Conservation (phyloP, 2,113 vertebrate species). For the Halichoeres trimaculatus region DNA sequence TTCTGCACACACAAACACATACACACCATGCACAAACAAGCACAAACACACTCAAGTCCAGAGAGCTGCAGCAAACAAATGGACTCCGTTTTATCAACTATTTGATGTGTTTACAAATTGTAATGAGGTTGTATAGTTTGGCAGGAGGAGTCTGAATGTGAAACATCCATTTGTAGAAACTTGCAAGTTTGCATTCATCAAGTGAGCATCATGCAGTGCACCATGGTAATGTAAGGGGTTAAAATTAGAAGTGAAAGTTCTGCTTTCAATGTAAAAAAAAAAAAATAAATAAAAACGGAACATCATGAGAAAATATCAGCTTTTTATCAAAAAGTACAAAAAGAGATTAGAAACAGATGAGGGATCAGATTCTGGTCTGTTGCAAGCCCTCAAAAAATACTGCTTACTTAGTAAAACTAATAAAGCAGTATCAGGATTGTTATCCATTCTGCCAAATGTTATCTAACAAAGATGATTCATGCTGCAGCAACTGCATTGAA, state of each 20-base stretch:
- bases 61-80: constrained; percentile 30
- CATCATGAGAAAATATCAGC: no score
- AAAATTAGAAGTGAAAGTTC: no score
- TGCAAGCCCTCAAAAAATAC: background rate
- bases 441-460: background rate
- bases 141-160: background rate
- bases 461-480: background rate
- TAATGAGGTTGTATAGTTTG: background rate
- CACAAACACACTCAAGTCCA: background rate
- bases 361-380: background rate
- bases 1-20: constrained; percentile 5
- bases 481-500: background rate
- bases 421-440: background rate
- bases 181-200: no score
- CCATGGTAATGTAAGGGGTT: no score
- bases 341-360: background rate
- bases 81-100: constrained; percentile 2
- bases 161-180: background rate
- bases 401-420: background rate
- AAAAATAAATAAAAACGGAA: no score
- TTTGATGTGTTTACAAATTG: background rate
- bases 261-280: no score
- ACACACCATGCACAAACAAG: background rate
- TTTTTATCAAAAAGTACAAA: no score
- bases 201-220: no score